A percentile compares a stretch with the other conserved stretches of the same genome.
These are phyloP conservation scores for Tetrapedia diversipes DNA, from an alignment of 2,888 invertebrate genomes.

Conservation along the genomic window DNA sequence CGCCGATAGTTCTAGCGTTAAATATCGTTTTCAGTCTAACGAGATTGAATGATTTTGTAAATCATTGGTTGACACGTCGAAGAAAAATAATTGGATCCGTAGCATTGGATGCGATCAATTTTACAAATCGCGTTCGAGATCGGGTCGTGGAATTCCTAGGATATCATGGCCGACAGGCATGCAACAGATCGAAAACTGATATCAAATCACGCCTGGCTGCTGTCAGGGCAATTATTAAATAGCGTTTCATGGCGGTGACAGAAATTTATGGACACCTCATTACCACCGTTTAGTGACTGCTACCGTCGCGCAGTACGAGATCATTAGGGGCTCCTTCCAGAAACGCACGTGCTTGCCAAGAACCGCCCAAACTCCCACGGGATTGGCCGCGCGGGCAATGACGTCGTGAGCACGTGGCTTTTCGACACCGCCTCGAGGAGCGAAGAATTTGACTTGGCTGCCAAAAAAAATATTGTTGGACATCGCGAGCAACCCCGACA, in stretches of 20 bases:
- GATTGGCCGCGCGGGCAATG: slow-evolving; percentile 74
- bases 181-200: slow-evolving; percentile 52
- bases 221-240: slow-evolving; percentile 73
- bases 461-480: slow-evolving; percentile 72
- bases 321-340: slow-evolving; percentile 74
- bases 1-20: too few species aligned
- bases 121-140: not conserved
- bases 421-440: slow-evolving; percentile 74
- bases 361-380: slow-evolving; percentile 74
- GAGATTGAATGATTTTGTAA: too few species aligned
- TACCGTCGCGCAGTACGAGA: slow-evolving; percentile 74
- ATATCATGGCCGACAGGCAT: not conserved
- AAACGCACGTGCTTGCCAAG: slow-evolving; percentile 78
- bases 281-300: slow-evolving; percentile 75
- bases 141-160: not conserved
- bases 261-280: slow-evolving; percentile 78
- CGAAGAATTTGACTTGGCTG: slow-evolving; percentile 74
- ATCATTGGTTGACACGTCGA: too few species aligned
- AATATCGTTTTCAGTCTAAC: too few species aligned
- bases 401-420: slow-evolving; percentile 78
- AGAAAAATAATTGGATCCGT: too few species aligned
- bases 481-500: slow-evolving; percentile 67
- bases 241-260: slow-evolving; percentile 68
- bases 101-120: too few species aligned
- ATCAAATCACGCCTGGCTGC: slow-evolving; percentile 47